Evolutionary conservation across 2,888 invertebrate species (phyloP).

Genomic region (Nemotelus pantherinus): DNA sequence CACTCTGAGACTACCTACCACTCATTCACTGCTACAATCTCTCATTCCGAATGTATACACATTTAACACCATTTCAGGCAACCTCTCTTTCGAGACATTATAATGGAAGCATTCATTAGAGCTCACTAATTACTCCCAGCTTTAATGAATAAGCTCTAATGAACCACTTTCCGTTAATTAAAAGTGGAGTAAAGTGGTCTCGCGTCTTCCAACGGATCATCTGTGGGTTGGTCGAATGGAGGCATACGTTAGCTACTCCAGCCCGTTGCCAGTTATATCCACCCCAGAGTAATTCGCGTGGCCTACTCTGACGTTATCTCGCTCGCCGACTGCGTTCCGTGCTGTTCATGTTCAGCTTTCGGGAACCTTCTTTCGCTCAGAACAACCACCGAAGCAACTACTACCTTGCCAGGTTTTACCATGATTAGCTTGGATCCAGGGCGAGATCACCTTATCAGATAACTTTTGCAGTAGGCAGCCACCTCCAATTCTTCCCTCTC

Average conservation of each 20-base stretch:
- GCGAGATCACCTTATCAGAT: conserved; percentile 49
- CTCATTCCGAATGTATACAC: conserved; percentile 61
- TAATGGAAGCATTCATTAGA: conserved; percentile 77
- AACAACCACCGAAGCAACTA: no score
- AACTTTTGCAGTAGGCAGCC: conserved; percentile 44
- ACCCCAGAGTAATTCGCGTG: conserved; percentile 12
- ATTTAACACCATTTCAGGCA: conserved; percentile 65
- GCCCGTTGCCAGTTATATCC: neutral
- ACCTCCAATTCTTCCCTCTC: neutral
- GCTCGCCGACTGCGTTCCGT: neutral
- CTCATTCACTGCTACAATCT: neutral
- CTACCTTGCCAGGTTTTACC: conserved; percentile 29
- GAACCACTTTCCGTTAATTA: conserved; percentile 92
- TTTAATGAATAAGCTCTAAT: conserved; percentile 91
- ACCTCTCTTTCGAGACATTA: conserved; percentile 65
- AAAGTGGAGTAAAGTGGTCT: conserved; percentile 70
- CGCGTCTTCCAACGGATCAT: conserved; percentile 53
- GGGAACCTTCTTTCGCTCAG: neutral
- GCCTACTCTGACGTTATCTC: conserved; percentile 9
- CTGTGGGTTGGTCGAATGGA: conserved; percentile 48
- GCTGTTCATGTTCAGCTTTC: conserved; percentile 20
- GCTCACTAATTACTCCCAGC: conserved; percentile 90
- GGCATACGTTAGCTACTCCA: conserved; percentile 31
- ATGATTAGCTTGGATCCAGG: conserved; percentile 30
- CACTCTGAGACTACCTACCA: neutral